Evolutionary conservation across 2,888 invertebrate genomes (phyloP), one percentile per base, ranked within the genome.

Genomic region (Melinopterus prodromus): DNA sequence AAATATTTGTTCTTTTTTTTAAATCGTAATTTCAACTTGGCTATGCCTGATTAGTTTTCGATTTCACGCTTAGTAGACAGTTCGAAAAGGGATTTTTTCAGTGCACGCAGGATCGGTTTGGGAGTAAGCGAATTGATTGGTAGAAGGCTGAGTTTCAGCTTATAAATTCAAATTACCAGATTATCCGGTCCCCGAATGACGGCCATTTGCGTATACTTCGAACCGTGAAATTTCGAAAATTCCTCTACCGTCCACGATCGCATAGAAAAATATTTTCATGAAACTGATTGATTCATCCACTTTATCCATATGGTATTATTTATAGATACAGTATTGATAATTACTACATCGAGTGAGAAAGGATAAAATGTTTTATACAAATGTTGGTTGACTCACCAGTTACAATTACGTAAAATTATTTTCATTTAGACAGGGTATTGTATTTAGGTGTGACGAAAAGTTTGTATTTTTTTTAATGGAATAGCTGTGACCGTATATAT

Each of bases 1-100:
- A 26, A 26, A 26, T 26, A 26, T 26, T 26, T 26, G 26, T 2
- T 26, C 5, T 53, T 53, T 7, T 53, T 53, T 53, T 53, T 53
- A 53, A 53, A 12, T 53, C 12, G 53, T 53, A 53, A 53, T 53
- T 53, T 53, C 53, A 53, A 12, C 53, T 53, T 12, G 53, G 53
- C 53, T 53, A 53, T 53, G 53, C 53, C 53, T 53, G 53, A 53
- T 53, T 53, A 53, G 53, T 53, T 53, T 53, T 53, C 53, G 53
- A 53, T 53, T 53, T 53, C 53, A 53, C 53, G 53, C 9, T 53
- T 53, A 53, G 53, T 53, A 53, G 53, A 12, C 53, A 53, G 53
- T 53, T 12, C 53, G 53, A 12, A 53, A 53, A 53, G 53, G 53
- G 53, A 53, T 53, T 53, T 53, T 53, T 53, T 53, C 12, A 9